These are phyloP conservation scores for Acrossocheilus fasciatus DNA, from an alignment of 2,797 vertebrate genomes.

Conservation along the genomic window DNA sequence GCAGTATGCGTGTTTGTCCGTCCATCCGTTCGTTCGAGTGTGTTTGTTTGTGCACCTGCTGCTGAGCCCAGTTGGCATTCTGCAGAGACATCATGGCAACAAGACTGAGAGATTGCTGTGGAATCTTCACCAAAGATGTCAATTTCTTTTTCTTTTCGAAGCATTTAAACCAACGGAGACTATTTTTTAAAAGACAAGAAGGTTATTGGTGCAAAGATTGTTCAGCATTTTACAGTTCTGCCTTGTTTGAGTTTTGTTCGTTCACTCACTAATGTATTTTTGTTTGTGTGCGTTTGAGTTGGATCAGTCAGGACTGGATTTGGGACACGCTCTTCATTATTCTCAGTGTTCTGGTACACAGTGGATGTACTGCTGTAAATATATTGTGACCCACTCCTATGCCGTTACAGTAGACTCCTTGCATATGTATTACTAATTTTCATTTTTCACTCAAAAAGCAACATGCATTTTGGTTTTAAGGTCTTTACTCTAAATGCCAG, in stretches of 20 bases:
- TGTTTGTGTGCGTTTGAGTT: slow-evolving; percentile 61
- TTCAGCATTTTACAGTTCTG: slow-evolving; percentile 65
- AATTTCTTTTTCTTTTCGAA: slow-evolving; percentile 67
- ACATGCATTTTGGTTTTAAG: slow-evolving; percentile 33
- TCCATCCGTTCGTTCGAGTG: slow-evolving; percentile 44
- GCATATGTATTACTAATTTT: slow-evolving; percentile 67
- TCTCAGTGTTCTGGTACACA: slow-evolving; percentile 69
- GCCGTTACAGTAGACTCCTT: slow-evolving; percentile 68
- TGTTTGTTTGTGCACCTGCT: slow-evolving; percentile 55
- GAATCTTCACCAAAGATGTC: slow-evolving; percentile 85
- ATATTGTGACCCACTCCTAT: slow-evolving; percentile 71
- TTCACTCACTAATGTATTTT: slow-evolving; percentile 68
- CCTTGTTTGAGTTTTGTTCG: slow-evolving; percentile 62
- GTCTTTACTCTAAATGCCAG: slow-evolving; percentile 16
- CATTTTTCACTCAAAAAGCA: slow-evolving; percentile 36
- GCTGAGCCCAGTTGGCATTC: slow-evolving; percentile 61
- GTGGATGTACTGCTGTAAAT: slow-evolving; percentile 74
- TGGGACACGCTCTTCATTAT: slow-evolving; percentile 57
- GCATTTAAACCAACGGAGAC: slow-evolving; percentile 50
- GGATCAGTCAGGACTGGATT: slow-evolving; percentile 27
- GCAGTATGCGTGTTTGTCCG: slow-evolving; percentile 62
- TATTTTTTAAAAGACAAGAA: slow-evolving; percentile 55
- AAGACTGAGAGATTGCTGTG: slow-evolving; percentile 68
- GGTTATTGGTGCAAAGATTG: slow-evolving; percentile 60
- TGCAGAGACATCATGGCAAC: slow-evolving; percentile 61